Evolutionary conservation across 2,797 vertebrate species (phyloP), one percentile per base, ranked within the genome.

Genomic region (Zonotrichia albicollis): DNA sequence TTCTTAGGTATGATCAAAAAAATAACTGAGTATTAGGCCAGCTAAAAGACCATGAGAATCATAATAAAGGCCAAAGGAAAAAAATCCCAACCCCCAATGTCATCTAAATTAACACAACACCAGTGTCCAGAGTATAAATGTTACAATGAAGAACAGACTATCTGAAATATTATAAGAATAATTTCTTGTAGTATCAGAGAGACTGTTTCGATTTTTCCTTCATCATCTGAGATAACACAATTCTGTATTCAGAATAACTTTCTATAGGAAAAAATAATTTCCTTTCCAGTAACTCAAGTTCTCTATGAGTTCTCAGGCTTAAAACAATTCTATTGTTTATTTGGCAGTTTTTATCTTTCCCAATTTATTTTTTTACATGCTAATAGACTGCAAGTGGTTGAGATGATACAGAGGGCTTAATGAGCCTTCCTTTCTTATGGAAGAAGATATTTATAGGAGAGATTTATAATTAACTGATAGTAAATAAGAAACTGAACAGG

Each of bases 401-500:
- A 89, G 66, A 29, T 36, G 13, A 50, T 22, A 20, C 11, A 72
- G 22, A 74, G 10, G 23, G 40, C 7, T 50, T 78, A 84, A 84
- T 51, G 36, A 88, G 21, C 29, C 32, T 73, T 57, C 11, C 30
- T 64, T 71, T 84, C 36, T 53, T 45, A 20, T 9, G 4, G 13
- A 86, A 76, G n/a, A 46, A 45, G 27, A 13, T 38, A 73, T 58
- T 75, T 85, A 6, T 26, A 30, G 16, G 13, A 65, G 17, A 55
- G 32, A 60, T 45, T 81, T 78, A 29, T 65, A 86, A 94, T 91
- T 95, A 93, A 79, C 40, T 70, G 51, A 90, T 72, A 92, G 29
- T 60, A 86, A 87, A 77, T 64, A 20, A 42, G 26, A 29, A 72
- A 36, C 12, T 30, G 11, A 68, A 29, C 45, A 11, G 40, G 53